Conservation (phyloP, 2,888 invertebrate genomes). For the Tiphia femorata region DNA sequence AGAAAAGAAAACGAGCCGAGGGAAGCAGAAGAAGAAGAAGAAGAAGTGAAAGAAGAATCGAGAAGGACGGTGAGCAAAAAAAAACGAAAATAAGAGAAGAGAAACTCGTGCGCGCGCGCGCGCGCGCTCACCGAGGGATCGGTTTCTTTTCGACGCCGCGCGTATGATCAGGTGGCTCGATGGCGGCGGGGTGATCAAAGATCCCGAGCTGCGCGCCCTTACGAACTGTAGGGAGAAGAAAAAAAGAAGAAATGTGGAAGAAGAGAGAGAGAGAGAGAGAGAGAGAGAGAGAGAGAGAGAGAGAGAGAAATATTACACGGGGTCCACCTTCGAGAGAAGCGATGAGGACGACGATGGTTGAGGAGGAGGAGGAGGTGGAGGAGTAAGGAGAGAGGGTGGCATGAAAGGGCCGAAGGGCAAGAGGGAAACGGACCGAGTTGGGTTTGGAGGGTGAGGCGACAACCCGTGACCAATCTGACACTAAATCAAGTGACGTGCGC, state of each 20-base stretch:
- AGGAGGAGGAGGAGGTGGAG: no score
- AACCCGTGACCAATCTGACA: slow-evolving; percentile 65
- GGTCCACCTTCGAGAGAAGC: slow-evolving; percentile 24
- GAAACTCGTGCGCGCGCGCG: no score
- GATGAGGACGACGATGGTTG: slow-evolving; percentile 1
- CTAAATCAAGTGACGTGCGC: slow-evolving; percentile 63
- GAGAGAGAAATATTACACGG: slow-evolving; percentile 28
- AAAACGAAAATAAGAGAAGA: slow-evolving; percentile 15
- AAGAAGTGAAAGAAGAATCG: background rate
- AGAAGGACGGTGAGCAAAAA: background rate
- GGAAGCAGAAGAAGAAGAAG: background rate
- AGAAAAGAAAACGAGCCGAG: background rate
- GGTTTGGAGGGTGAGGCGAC: slow-evolving; percentile 54
- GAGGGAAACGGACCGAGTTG: slow-evolving; percentile 17
- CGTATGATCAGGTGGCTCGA: slow-evolving; percentile 60
- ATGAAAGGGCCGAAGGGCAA: slow-evolving; percentile 16
- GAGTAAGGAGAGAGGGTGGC: slow-evolving; percentile 45
- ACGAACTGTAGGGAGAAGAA: slow-evolving; percentile 26
- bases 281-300: slow-evolving; percentile 8
- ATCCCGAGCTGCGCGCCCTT: slow-evolving; percentile 46
- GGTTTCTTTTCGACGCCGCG: slow-evolving; percentile 50
- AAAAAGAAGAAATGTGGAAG: slow-evolving; percentile 9
- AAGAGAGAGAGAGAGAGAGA: slow-evolving; percentile 27
- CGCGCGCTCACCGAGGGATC: slow-evolving; percentile 33
- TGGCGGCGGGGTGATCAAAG: slow-evolving; percentile 63